Percentiles rank a stretch among this genome's conserved stretches.
These are phyloP conservation scores for Teleopsis dalmanni DNA, from an alignment of 1,140 invertebrate genomes.

Conservation along the genomic window DNA sequence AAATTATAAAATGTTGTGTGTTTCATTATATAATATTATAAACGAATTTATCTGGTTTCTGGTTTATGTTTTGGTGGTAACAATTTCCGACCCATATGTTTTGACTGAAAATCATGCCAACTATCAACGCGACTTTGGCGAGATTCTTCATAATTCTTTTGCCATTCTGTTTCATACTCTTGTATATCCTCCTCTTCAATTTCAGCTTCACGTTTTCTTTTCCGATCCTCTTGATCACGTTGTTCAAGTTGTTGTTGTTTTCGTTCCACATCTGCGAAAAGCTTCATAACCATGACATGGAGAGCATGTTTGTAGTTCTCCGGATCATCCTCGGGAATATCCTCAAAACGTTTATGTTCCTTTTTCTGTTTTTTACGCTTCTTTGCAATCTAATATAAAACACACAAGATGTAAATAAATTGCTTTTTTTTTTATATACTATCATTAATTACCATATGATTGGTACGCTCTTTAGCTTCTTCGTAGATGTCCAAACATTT, in stretches of 20 bases:
- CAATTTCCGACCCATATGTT: constrained; percentile 60
- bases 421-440: not conserved
- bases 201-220: constrained; percentile 90
- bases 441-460: constrained; percentile 70
- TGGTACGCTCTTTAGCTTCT: constrained; percentile 89
- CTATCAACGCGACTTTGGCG: constrained; percentile 88
- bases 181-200: constrained; percentile 84
- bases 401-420: constrained; percentile 22
- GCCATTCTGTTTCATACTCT: constrained; percentile 88
- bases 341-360: constrained; percentile 68
- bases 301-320: constrained; percentile 88
- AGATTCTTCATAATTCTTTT: constrained; percentile 97
- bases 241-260: constrained; percentile 76
- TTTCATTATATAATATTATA: too few species aligned
- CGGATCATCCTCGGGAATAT: constrained; percentile 91
- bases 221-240: constrained; percentile 88
- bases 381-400: constrained; percentile 73
- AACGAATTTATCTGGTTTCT: constrained; percentile 76
- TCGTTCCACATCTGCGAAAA: constrained; percentile 94
- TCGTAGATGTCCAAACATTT: constrained; percentile 95
- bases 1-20: too few species aligned
- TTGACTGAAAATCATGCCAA: constrained; percentile 90
- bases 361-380: constrained; percentile 93
- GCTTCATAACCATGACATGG: constrained; percentile 96
- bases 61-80: constrained; percentile 94